phyloP scores from a whole-genome alignment of 2,888 invertebrate species.

The Cenopis cana region DNA sequence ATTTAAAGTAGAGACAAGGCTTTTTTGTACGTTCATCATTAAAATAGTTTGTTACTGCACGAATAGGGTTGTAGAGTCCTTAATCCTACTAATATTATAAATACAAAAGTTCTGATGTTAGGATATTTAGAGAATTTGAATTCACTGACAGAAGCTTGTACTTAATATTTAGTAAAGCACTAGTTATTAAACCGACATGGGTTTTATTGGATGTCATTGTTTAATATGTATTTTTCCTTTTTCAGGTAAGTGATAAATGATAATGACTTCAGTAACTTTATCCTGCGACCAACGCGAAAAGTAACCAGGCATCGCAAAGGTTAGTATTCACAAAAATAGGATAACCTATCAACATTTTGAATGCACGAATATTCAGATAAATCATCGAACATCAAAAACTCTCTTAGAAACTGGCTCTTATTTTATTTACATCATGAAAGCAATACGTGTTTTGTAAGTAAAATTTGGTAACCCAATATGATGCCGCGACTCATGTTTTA shows the following conservation, averaged over 20 bases:
- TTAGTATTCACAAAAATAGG: not conserved
- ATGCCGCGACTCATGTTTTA: constrained; percentile 17
- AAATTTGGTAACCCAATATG: constrained; percentile 16
- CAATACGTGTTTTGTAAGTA: constrained; percentile 27
- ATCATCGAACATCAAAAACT: not conserved
- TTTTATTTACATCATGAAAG: constrained; percentile 31
- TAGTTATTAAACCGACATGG: not conserved
- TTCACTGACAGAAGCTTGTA: no score
- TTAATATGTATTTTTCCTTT: not conserved
- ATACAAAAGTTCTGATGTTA: no score
- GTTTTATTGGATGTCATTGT: not conserved
- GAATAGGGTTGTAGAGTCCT: no score
- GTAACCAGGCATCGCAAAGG: not conserved
- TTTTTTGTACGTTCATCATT: no score
- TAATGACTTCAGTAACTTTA: not conserved
- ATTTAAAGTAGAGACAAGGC: no score
- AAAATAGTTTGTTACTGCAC: no score
- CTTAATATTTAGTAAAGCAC: no score
- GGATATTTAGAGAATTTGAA: no score
- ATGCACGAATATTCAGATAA: not conserved
- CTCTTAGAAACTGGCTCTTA: not conserved
- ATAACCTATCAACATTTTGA: no score
- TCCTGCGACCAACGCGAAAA: not conserved
- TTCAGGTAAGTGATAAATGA: constrained; percentile 20
- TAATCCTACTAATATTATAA: no score